Conservation (phyloP, 2,888 invertebrate genomes). For the Chironomus riparius region DNA sequence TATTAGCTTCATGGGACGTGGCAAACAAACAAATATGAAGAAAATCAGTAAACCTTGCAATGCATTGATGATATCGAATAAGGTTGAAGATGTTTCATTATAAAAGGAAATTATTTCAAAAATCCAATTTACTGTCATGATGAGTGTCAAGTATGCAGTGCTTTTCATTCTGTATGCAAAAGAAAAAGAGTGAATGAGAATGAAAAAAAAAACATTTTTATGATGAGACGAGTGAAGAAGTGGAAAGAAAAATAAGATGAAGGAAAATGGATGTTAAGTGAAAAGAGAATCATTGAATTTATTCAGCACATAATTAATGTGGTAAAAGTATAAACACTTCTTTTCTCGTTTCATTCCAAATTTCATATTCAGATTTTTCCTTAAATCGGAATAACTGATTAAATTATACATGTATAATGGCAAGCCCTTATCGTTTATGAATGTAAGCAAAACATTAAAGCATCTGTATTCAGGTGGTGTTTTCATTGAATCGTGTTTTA, state of each 20-base stretch:
- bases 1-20: slow-evolving; percentile 37
- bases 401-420: background rate
- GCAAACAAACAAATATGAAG: slow-evolving; percentile 50
- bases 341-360: too few species aligned
- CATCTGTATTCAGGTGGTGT: too few species aligned
- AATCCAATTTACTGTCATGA: slow-evolving; percentile 63
- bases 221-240: background rate
- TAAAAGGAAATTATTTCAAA: slow-evolving; percentile 57
- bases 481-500: too few species aligned
- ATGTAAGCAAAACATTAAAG: too few species aligned
- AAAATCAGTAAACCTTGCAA: slow-evolving; percentile 61
- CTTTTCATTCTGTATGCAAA: slow-evolving; percentile 36
- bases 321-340: background rate
- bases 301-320: background rate
- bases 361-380: too few species aligned
- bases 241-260: background rate
- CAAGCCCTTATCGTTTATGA: background rate
- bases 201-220: background rate
- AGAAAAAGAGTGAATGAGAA: slow-evolving; percentile 1
- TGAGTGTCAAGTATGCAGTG: slow-evolving; percentile 47
- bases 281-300: background rate
- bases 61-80: slow-evolving; percentile 60
- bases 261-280: background rate
- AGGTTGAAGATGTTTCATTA: slow-evolving; percentile 47
- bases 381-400: too few species aligned